phyloP scores from a whole-genome alignment of 2,888 invertebrate genomes.

The Spilarctia lutea region DNA sequence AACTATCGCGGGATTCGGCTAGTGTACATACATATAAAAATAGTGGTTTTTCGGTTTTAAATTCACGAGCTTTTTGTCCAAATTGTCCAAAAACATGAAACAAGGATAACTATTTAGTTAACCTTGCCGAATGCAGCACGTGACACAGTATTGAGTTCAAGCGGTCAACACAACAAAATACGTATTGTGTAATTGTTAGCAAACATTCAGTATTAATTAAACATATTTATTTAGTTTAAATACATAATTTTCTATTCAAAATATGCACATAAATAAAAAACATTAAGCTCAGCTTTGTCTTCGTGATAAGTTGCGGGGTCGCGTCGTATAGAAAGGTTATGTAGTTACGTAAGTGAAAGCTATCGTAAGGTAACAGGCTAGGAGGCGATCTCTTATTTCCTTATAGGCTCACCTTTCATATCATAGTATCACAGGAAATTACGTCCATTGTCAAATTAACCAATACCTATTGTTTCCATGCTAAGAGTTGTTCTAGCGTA shows the following conservation, averaged over 20 bases:
- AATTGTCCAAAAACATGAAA: conserved; percentile 24
- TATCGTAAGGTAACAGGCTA: conserved; percentile 53
- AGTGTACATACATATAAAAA: conserved; percentile 9
- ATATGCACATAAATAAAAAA: conserved; percentile 37
- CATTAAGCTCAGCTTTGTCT: conserved; percentile 48
- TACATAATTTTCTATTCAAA: conserved; percentile 9
- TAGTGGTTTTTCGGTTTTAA: conserved; percentile 10
- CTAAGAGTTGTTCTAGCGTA: conserved; percentile 34
- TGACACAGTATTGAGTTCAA: conserved; percentile 39
- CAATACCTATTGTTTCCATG: conserved; percentile 40
- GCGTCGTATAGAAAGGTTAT: conserved; percentile 74
- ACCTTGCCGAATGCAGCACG: conserved; percentile 31
- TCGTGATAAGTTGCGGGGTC: conserved; percentile 74
- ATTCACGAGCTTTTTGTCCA: conserved; percentile 27
- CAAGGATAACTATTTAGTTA: conserved; percentile 36
- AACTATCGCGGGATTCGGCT: no score
- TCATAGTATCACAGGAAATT: conserved; percentile 48
- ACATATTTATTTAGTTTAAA: conserved; percentile 13
- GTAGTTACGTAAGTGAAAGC: conserved; percentile 67
- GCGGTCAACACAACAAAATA: conserved; percentile 32
- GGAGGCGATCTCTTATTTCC: conserved; percentile 53
- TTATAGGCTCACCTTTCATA: conserved; percentile 51
- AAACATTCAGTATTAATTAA: conserved; percentile 3
- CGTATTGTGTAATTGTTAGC: conserved; percentile 20
- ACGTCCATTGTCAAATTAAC: conserved; percentile 36